Base-by-base conservation (phyloP, 2,888 invertebrate species). In the Phalangium opilio region DNA sequence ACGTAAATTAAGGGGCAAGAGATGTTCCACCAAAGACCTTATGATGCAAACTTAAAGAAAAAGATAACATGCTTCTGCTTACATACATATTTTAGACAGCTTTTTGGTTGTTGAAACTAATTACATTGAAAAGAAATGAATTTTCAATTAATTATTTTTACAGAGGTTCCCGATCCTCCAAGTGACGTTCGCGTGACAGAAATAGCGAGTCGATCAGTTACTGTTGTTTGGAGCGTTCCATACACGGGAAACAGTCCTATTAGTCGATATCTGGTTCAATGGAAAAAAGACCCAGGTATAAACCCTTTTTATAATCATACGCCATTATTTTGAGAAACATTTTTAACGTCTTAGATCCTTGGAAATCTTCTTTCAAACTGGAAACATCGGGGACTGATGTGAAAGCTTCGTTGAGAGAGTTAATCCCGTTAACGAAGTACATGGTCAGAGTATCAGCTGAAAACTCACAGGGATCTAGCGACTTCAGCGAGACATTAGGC, bases 231-330 rank as follows among this genome's bases (percentile, higher is more conserved):
- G 67, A 51, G 52, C 21, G 52, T 56, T 18, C 63, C 63, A 2
- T 66, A 61, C 46, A 59, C 64, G 48, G 67, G 67, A 3, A 67
- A 67, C 55, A 61, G 62, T 36, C 57, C 59, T 3, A 56, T 67
- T 19, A 51, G 57, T n/a, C 54, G 54, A 18, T 67, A 63, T 51
- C 57, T 61, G 15, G 53, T 67, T 3, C 61, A 64, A 52, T 65
- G 61, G 55, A 63, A 61, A 41, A 35, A 39, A 18, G 47, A 49
- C 36, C 48, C 49, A 38, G 56, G 56, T 56, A 27, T 8, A 27
- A 7, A 27, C 27, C 27, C 27, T 27, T 27, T 27, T 39, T 12
- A 39, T 3, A 21, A 47, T 15, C 39, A 18, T 19, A 43, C 36
- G 33, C 45, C 33, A 36, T 36, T 36, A 15, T 18, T 27, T 14